Conservation (phyloP, 1,140 invertebrate species). For the Atta texana region DNA sequence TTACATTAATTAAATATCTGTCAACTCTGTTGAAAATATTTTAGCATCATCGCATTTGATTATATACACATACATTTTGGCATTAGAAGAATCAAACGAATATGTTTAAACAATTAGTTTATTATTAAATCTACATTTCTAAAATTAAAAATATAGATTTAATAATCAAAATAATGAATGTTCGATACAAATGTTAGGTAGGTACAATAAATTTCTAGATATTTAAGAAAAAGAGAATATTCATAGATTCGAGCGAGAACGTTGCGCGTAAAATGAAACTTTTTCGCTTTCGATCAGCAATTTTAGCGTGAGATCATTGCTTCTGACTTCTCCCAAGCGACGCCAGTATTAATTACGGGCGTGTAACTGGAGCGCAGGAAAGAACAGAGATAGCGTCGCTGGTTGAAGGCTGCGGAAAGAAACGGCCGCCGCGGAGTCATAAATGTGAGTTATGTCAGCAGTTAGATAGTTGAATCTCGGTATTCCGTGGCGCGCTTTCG, state of each 20-base stretch:
- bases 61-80: too few relatives aligned
- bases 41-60: neutral
- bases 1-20: neutral
- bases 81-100: too few relatives aligned
- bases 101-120: too few relatives aligned
- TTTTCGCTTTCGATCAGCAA: conserved; percentile 3
- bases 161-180: too few relatives aligned
- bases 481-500: conserved; percentile 84
- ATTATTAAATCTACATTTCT: too few relatives aligned
- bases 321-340: conserved; percentile 59
- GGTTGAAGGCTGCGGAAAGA: conserved; percentile 67
- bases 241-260: neutral
- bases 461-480: conserved; percentile 86
- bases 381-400: conserved; percentile 35
- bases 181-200: neutral
- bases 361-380: conserved; percentile 60
- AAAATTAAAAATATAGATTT: too few relatives aligned
- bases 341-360: conserved; percentile 67
- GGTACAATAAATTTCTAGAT: neutral
- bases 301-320: neutral
- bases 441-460: conserved; percentile 85
- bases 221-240: neutral
- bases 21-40: neutral
- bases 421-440: conserved; percentile 82
- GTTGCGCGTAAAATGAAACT: neutral